phyloP scores from a whole-genome alignment of 2,113 vertebrate genomes.

The Actenoides hombroni region DNA sequence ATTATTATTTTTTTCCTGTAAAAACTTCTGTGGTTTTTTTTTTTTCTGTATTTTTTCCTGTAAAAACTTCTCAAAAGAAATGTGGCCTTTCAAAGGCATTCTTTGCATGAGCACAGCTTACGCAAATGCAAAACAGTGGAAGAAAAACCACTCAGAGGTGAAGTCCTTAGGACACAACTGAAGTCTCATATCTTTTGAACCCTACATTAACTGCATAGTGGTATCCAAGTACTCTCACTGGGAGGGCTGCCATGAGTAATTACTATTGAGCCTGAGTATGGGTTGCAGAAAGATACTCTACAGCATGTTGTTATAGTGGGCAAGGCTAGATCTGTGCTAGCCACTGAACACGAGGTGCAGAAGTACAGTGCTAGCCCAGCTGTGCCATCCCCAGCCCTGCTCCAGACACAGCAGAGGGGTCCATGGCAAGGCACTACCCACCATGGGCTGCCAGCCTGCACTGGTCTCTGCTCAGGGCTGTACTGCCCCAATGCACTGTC shows the following conservation, averaged over 20 bases:
- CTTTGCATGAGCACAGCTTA: not conserved
- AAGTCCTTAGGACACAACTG: not conserved
- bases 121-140: not conserved
- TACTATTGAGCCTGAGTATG: not conserved
- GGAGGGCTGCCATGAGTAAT: not conserved
- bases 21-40: not conserved
- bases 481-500: not conserved
- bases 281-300: too few relatives aligned
- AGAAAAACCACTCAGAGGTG: not conserved
- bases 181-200: not conserved
- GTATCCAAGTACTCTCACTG: not conserved
- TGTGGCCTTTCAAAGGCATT: not conserved
- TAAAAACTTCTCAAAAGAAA: not conserved
- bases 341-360: rapidly evolving
- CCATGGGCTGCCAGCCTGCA: not conserved
- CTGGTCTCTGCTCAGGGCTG: not conserved
- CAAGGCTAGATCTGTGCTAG: rapidly evolving
- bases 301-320: rapidly evolving
- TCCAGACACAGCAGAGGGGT: rapidly evolving
- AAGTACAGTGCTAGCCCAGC: not conserved
- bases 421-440: not conserved
- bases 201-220: rapidly evolving
- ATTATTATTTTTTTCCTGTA: not conserved
- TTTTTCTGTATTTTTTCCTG: too few relatives aligned
- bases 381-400: not conserved